These are phyloP conservation scores for Acleris cristana DNA, from an alignment of 2,888 invertebrate genomes.

Conservation along the genomic window DNA sequence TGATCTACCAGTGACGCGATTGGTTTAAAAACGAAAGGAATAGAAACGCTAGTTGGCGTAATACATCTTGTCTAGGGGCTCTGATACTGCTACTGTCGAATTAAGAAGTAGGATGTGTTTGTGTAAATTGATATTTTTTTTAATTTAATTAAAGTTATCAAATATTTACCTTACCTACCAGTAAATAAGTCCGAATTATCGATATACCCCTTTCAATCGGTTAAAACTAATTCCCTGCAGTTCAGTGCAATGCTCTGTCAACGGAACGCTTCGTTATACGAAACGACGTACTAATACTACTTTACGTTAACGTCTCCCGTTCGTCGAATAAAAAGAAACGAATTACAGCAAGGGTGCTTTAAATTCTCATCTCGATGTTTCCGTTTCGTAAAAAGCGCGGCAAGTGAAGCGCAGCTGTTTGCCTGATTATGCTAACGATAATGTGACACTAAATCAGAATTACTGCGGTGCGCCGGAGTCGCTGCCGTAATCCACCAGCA, in stretches of 20 bases:
- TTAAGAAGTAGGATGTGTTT: too few relatives aligned
- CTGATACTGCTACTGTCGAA: too few relatives aligned
- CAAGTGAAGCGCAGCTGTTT: constrained; percentile 51
- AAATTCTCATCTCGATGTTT: constrained; percentile 54
- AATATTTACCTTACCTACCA: background rate
- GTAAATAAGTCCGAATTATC: background rate
- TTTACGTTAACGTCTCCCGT: constrained; percentile 19
- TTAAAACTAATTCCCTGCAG: background rate
- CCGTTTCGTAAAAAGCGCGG: constrained; percentile 41
- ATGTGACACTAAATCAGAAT: constrained; percentile 57
- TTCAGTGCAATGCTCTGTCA: constrained; percentile 5
- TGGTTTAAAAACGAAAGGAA: too few relatives aligned
- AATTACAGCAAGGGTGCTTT: constrained; percentile 51
- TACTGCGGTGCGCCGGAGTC: constrained; percentile 41
- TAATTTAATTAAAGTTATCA: background rate
- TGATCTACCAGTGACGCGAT: too few relatives aligned
- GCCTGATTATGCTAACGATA: constrained; percentile 66
- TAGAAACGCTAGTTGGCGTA: too few relatives aligned
- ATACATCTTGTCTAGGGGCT: too few relatives aligned
- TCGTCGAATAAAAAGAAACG: constrained; percentile 52
- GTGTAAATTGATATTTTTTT: too few relatives aligned
- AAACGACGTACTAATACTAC: constrained; percentile 1
- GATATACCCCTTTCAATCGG: background rate
- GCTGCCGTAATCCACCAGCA: constrained; percentile 39
- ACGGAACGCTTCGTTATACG: background rate